Evolutionary conservation across 2,888 invertebrate genomes (phyloP).

Genomic region (Mycalesis mineus): DNA sequence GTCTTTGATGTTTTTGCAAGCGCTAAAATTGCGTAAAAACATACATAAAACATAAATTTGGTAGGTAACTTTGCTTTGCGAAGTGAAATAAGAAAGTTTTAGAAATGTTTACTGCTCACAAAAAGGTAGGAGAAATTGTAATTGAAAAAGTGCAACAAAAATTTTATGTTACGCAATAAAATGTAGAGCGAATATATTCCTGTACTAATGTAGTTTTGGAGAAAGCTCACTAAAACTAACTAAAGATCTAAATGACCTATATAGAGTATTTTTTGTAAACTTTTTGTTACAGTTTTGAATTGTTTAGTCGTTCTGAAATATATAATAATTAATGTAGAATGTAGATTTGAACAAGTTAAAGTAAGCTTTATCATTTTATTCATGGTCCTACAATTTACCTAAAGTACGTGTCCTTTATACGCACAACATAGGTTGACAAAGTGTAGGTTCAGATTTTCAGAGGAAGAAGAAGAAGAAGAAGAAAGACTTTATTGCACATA

Average conservation of each 20-base stretch:
- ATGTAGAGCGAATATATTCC: background rate
- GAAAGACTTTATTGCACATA: no score
- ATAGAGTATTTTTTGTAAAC: background rate
- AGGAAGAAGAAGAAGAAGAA: no score
- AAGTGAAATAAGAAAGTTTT: constrained; percentile 38
- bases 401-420: no score
- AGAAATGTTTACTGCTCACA: constrained; percentile 41
- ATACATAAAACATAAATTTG: constrained; percentile 8
- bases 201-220: background rate
- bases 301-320: no score
- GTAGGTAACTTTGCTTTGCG: constrained; percentile 39
- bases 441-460: no score
- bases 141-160: constrained; percentile 12
- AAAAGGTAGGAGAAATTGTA: constrained; percentile 22
- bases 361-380: no score
- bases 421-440: no score
- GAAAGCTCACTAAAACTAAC: background rate
- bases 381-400: no score
- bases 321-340: no score
- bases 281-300: background rate
- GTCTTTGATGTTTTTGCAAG: constrained; percentile 44
- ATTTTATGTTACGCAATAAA: constrained; percentile 10
- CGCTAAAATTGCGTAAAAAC: constrained; percentile 51
- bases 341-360: no score
- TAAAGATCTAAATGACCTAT: background rate